Percentiles rank a stretch among this genome's conserved stretches.
phyloP scores from a whole-genome alignment of 37 sponge, comb jelly and placozoan species.

The Tethya wilhelma region DNA sequence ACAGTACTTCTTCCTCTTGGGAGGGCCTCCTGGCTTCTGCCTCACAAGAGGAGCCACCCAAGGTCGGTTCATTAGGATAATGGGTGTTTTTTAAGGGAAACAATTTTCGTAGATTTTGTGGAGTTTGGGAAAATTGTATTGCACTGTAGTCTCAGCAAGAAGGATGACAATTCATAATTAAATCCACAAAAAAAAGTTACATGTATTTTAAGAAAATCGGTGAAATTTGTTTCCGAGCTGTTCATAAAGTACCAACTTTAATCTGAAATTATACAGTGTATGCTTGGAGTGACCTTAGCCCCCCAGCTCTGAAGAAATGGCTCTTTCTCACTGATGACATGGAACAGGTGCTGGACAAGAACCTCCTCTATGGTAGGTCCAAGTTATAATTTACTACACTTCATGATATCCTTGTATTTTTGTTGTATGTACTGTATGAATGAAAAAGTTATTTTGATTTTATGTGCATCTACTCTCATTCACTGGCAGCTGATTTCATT shows the following conservation, averaged over 20 bases:
- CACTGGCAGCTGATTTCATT: conserved; percentile 58
- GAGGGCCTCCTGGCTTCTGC: conserved; percentile 44
- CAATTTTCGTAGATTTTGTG: not conserved
- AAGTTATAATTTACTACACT: too few relatives aligned
- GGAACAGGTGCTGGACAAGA: conserved; percentile 54
- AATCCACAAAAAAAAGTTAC: not conserved
- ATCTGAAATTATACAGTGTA: conserved; percentile 62
- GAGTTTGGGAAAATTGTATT: not conserved
- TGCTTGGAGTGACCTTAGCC: conserved; percentile 42
- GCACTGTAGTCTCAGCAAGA: not conserved
- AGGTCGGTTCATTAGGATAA: too few relatives aligned
- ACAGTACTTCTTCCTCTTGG: conserved; percentile 59
- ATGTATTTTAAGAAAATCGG: too few relatives aligned
- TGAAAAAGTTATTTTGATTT: not conserved
- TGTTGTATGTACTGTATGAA: not conserved
- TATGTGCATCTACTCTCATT: not conserved
- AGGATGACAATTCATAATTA: not conserved
- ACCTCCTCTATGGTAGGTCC: conserved; percentile 61
- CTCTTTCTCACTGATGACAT: conserved; percentile 52
- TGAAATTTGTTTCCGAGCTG: too few relatives aligned
- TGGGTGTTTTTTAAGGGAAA: too few relatives aligned
- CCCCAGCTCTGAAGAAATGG: conserved; percentile 52
- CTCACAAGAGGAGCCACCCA: conserved; percentile 15
- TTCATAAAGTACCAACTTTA: too few relatives aligned
- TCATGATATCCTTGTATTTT: too few relatives aligned